Conservation (phyloP, 1,140 invertebrate genomes). For the Aphis gossypii region DNA sequence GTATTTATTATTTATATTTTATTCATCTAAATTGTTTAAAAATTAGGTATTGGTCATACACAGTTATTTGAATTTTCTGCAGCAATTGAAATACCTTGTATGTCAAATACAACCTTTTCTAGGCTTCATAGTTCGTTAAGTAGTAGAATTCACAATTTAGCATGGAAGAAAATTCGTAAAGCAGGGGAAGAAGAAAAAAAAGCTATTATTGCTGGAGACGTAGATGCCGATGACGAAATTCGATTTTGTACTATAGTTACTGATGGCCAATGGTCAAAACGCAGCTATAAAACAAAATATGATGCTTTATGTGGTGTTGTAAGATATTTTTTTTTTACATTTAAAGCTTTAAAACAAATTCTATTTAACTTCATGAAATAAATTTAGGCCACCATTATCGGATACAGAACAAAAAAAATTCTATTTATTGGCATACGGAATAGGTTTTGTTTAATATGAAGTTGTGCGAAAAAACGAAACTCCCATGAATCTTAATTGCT, state of each 20-base stretch:
- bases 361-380: slow-evolving; percentile 22
- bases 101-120: slow-evolving; percentile 23
- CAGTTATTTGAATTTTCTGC: not conserved
- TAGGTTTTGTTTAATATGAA: not conserved
- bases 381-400: not conserved
- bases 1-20: too few relatives aligned
- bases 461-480: not conserved
- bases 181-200: slow-evolving; percentile 60
- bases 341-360: slow-evolving; percentile 34
- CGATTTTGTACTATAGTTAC: too few relatives aligned
- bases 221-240: slow-evolving; percentile 58
- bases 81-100: slow-evolving; percentile 35
- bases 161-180: slow-evolving; percentile 55
- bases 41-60: slow-evolving; percentile 27
- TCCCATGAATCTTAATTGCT: slow-evolving; percentile 59
- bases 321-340: too few relatives aligned
- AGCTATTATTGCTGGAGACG: slow-evolving; percentile 59
- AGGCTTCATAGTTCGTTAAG: slow-evolving; percentile 7
- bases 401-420: not conserved
- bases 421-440: not conserved
- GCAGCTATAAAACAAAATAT: slow-evolving; percentile 62
- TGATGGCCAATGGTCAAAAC: slow-evolving; percentile 62
- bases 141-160: slow-evolving; percentile 47
- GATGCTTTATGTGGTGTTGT: slow-evolving; percentile 54
- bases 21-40: not conserved